Evolutionary conservation across 2,797 vertebrate species (phyloP), one percentile per base, ranked within the genome.

Genomic region (Characodon lateralis): DNA sequence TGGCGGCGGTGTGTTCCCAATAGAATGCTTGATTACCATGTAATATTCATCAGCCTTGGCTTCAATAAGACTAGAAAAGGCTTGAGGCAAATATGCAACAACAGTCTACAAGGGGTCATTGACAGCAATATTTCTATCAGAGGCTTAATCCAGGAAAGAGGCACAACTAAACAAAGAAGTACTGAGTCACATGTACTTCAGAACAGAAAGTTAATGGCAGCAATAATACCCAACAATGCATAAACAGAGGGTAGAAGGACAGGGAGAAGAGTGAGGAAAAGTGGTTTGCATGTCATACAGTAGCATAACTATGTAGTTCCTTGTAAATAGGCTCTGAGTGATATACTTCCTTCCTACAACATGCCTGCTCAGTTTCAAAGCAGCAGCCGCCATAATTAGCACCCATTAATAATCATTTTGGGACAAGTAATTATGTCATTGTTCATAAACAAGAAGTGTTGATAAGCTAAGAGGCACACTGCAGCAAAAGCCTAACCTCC

Each of bases 321-420:
- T 8, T 5, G 4, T 66, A 31, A 63, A 63, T 63, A 63, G 28
- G 16, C 61, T 18, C 6, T 63, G 61, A 63, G 31, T 35, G 35
- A 63, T 35, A 35, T 63, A 65, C 20, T 41, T 48, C 22, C 26
- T n/a, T n/a, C 5, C 24, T 14, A 46, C 18, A 6, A 5, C 20
- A 24, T 41, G 28, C 8, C 31, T 26, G 31, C 24, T 43, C 9
- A 59, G 24, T n/a, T 41, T 26, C 51, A 55, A 69, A 76, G 50
- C 35, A 43, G 24, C 16, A 56, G 61, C 55, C 58, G 24, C 24
- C 51, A 50, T 53, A 24, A 77, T 18, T 8, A 59, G 46, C 18
- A 35, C 3, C 24, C 31, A 50, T 55, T 50, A 69, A 78, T 79
- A 9, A 74, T 13, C 14, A 39, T 53, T 50, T 61, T 72, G 66